These are phyloP conservation scores for Pycnonotus jocosus DNA, from an alignment of 2,113 vertebrate genomes.

Conservation along the genomic window DNA sequence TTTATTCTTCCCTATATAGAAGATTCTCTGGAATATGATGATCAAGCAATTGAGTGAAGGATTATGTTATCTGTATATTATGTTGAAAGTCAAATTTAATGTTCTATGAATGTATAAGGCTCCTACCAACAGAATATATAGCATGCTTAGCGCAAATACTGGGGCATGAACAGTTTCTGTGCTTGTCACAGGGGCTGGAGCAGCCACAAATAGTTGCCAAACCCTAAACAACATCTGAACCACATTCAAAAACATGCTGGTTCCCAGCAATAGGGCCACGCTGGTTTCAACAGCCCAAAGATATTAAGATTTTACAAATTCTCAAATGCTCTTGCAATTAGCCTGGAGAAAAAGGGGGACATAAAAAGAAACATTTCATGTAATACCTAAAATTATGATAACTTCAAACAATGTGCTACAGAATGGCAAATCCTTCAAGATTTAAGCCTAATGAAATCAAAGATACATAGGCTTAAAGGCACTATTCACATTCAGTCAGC, in stretches of 20 bases:
- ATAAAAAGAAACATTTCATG: not conserved
- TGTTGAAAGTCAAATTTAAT: not conserved
- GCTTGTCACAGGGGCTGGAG: not conserved
- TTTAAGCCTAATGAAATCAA: slow-evolving; percentile 50
- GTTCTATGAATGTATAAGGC: not conserved
- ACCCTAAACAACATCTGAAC: not conserved
- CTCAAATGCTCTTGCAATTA: not conserved
- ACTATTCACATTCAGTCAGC: not conserved
- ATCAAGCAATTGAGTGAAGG: not conserved
- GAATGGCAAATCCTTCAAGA: slow-evolving; percentile 14
- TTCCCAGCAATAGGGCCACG: not conserved
- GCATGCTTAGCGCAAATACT: not conserved
- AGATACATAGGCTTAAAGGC: not conserved
- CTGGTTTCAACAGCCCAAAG: not conserved
- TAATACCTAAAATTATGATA: not conserved
- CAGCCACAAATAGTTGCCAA: not conserved
- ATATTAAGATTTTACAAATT: not conserved
- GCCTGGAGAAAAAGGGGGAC: not conserved
- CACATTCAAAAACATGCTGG: not conserved
- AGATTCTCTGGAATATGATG: not conserved
- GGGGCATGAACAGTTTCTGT: not conserved
- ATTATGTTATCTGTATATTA: not conserved
- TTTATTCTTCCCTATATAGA: not conserved
- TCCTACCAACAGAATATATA: not conserved
- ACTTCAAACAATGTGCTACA: not conserved